A percentile compares a stretch with the other conserved stretches of the same genome.
phyloP scores from a whole-genome alignment of 2,113 vertebrate genomes.

The Brachypteracias leptosomus region DNA sequence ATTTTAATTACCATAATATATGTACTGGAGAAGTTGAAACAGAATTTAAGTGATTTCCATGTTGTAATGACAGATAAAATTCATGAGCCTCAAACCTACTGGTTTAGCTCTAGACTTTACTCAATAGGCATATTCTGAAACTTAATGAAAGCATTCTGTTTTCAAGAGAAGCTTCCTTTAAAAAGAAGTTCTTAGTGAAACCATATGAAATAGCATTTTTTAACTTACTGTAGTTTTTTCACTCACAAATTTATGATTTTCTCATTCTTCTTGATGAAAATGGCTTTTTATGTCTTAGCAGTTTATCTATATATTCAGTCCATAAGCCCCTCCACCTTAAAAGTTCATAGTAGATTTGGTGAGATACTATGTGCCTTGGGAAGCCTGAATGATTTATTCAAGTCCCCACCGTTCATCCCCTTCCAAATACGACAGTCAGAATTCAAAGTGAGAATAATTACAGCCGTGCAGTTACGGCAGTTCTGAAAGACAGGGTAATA shows the following conservation, averaged over 20 bases:
- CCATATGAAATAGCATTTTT: not conserved
- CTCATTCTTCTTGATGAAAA: slow-evolving; percentile 22
- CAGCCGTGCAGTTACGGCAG: slow-evolving; percentile 45
- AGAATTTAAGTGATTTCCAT: not conserved
- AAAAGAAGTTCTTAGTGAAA: not conserved
- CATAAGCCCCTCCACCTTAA: slow-evolving; percentile 24
- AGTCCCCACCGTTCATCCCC: slow-evolving; percentile 33
- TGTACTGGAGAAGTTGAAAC: not conserved
- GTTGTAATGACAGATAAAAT: not conserved
- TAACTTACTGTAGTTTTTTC: not conserved
- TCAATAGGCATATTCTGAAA: not conserved
- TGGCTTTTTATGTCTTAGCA: slow-evolving; percentile 9
- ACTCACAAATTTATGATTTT: not conserved
- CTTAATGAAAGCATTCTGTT: not conserved
- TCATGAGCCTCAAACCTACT: not conserved
- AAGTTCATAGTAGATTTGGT: slow-evolving; percentile 27
- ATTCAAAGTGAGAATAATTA: slow-evolving; percentile 68
- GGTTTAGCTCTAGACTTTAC: not conserved
- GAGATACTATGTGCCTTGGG: not conserved
- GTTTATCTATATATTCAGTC: slow-evolving; percentile 24
- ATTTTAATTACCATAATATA: not conserved
- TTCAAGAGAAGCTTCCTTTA: not conserved
- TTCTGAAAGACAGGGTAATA: slow-evolving; percentile 68
- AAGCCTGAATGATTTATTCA: slow-evolving; percentile 54
- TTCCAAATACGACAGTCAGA: slow-evolving; percentile 61